Base-by-base conservation (phyloP, 2,888 invertebrate genomes). In the Papilio protenor region DNA sequence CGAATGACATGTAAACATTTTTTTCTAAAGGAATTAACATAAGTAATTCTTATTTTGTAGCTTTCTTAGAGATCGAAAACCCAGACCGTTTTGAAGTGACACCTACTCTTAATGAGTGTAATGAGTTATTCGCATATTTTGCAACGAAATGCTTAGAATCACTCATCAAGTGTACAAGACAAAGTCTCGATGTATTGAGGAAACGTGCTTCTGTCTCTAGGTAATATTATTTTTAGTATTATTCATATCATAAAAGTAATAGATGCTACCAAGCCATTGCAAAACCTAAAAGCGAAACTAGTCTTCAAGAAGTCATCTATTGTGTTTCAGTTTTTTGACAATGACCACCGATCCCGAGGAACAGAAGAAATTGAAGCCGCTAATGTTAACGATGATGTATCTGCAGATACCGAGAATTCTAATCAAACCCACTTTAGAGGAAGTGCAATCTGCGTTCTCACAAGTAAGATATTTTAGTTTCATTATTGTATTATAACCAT, bases 71-170 rank as follows among this genome's bases (percentile, higher is more conserved):
- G 84, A 95, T 97, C 73, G 96, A 96, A 81, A 95, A 95, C 83
- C 95, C 96, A 11, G 93, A 95, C 57, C 89, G 92, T 45, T 95
- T 96, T 82, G 97, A 97, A 79, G 85, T 96, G 45, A 84, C 87
- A 75, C 95, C 95, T 59, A 92, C 96, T 5, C 96, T 96, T 70
- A 96, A 96, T 74, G 97, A 98, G 86, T 97, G 97, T 84, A 96
- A 97, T 87, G 98, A 98, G 86, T 92, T 98, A 73, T 98, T 97
- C 87, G 96, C 97, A 0, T 97, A 96, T 87, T 98, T 97, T 85
- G 97, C 97, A 82, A 96, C 96, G 75, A 97, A 96, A 90, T 95
- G 97, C 80, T 92, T 97, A 52, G 96, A 97, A 80, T 92, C 97
- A 4, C 92, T 98, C 27, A 96, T 97, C 16, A 97, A 96, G 84